Evolutionary conservation across 2,113 vertebrate genomes (phyloP).

Genomic region (Daubentonia madagascariensis): DNA sequence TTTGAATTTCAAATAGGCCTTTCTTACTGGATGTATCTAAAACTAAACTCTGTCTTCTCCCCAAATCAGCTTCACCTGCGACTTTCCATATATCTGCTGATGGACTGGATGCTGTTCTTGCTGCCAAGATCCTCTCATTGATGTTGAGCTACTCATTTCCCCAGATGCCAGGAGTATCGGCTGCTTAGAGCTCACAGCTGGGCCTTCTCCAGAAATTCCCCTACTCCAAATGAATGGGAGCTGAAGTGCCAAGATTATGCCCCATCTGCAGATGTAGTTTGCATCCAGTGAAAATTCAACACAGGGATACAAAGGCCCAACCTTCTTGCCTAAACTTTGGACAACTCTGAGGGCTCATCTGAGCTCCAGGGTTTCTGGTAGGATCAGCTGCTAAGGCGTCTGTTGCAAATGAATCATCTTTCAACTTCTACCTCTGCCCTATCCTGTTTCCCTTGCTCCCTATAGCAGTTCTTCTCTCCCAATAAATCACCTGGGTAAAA

Average conservation of each 20-base stretch:
- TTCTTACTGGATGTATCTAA: neutral
- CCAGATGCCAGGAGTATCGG: neutral
- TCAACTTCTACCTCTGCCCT: neutral
- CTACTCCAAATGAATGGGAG: neutral
- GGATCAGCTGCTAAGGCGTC: neutral
- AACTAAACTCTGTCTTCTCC: neutral
- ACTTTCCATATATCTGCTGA: neutral
- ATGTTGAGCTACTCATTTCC: neutral
- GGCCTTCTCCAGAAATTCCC: neutral
- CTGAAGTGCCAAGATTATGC: neutral
- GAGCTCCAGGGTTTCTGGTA: neutral
- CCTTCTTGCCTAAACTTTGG: neutral
- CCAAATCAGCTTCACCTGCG: neutral
- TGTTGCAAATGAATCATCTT: neutral
- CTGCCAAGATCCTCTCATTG: neutral
- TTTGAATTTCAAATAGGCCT: neutral
- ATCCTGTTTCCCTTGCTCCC: neutral
- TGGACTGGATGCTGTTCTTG: neutral
- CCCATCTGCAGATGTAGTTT: neutral
- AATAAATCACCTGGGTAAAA: neutral
- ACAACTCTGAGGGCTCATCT: neutral
- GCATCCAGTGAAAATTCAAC: neutral
- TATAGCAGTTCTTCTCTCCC: neutral
- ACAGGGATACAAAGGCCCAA: neutral
- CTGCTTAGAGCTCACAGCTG: neutral